Evolutionary conservation across 2,797 vertebrate genomes (phyloP).

Genomic region (Thalassophryne amazonica): DNA sequence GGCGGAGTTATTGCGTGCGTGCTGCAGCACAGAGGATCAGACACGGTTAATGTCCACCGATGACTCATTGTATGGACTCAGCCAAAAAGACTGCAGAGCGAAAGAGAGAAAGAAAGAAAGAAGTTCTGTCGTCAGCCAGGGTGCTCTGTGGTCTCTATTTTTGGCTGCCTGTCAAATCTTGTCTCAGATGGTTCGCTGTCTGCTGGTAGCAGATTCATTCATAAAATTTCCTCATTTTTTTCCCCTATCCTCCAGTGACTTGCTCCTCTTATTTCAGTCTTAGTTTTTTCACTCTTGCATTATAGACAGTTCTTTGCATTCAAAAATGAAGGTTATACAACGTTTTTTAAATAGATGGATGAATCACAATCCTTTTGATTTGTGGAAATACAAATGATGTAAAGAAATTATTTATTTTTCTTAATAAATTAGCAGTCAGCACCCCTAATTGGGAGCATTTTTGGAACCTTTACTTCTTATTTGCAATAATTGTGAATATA

Average conservation of each 20-base stretch:
- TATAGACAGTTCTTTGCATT: not conserved
- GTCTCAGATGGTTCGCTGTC: conserved; percentile 24
- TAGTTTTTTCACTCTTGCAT: conserved; percentile 7
- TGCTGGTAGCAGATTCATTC: conserved; percentile 51
- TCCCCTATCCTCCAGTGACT: conserved; percentile 16
- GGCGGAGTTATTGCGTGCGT: conserved; percentile 22
- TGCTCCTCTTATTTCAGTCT: conserved; percentile 17
- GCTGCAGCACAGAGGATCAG: conserved; percentile 49
- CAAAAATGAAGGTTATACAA: not conserved
- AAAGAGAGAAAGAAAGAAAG: not conserved
- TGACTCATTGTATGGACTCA: conserved; percentile 70
- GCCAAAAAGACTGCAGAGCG: conserved; percentile 17
- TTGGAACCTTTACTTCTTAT: too few species aligned
- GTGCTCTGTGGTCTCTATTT: conserved; percentile 53
- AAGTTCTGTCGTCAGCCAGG: conserved; percentile 14
- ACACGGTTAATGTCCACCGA: conserved; percentile 57
- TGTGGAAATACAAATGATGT: not conserved
- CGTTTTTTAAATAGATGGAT: not conserved
- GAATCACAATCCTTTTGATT: not conserved
- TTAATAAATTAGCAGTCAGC: too few species aligned
- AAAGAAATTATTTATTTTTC: too few species aligned
- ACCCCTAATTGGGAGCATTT: too few species aligned
- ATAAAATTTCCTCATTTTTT: conserved; percentile 42
- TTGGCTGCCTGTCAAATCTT: conserved; percentile 57
- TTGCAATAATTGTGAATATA: too few species aligned